phyloP scores from a whole-genome alignment of 2,888 invertebrate species.

The Caenorhabditis sp. region DNA sequence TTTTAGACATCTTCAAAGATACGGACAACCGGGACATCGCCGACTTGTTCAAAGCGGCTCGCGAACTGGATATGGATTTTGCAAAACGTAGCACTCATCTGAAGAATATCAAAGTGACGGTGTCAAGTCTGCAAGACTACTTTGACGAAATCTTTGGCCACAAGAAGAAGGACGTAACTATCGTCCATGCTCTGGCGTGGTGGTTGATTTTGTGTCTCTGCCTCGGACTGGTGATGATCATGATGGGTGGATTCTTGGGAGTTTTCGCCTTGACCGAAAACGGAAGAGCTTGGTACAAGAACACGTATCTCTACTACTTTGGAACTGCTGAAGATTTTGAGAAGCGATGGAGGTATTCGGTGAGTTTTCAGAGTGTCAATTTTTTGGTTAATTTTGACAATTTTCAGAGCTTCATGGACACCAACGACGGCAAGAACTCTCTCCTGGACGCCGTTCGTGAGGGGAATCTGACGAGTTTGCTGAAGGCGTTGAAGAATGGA shows the following conservation, averaged over 20 bases:
- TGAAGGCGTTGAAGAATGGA: slow-evolving; percentile 18
- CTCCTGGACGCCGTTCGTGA: slow-evolving; percentile 14
- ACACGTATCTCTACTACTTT: slow-evolving; percentile 10
- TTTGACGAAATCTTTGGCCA: slow-evolving; percentile 18
- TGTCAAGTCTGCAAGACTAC: background rate
- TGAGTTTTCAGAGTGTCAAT: background rate
- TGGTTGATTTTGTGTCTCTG: background rate
- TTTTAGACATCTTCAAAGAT: background rate
- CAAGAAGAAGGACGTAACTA: background rate
- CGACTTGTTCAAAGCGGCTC: background rate
- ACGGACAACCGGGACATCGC: background rate
- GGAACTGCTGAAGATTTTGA: slow-evolving; percentile 9
- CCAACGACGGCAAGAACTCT: background rate
- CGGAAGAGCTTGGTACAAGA: slow-evolving; percentile 8
- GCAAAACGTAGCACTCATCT: background rate
- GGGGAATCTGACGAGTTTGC: background rate
- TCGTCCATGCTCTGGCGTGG: background rate
- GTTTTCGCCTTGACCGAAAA: slow-evolving; percentile 1
- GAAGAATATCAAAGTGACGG: background rate
- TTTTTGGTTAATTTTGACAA: background rate
- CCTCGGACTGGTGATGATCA: background rate
- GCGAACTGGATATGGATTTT: slow-evolving; percentile 3
- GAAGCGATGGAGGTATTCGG: slow-evolving; percentile 17
- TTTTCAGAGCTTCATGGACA: slow-evolving; percentile 19
- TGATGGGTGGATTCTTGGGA: background rate